Evolutionary conservation across 2,113 vertebrate species (phyloP), one percentile per base, ranked within the genome.

Genomic region (Vanacampus margaritifer): DNA sequence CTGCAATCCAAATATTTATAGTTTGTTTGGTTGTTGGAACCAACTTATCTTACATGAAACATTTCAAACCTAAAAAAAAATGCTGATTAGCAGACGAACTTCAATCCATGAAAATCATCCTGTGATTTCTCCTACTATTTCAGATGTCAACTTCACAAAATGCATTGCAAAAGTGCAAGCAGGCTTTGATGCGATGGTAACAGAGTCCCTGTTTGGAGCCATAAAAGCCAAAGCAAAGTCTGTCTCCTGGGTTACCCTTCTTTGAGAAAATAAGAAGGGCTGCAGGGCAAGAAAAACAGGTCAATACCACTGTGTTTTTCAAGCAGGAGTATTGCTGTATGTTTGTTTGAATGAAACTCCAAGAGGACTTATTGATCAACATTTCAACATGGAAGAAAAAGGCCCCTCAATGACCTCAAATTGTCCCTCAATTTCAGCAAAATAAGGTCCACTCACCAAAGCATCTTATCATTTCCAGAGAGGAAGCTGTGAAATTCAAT

Each of bases 291-390:
- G 78, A 88, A 88, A 87, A 91, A 84, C 75, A 78, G 89, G 87
- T 90, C 89, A 92, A 91, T 91, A 89, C 82, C 76, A 74, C 73
- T 70, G 78, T 78, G 76, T 82, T 87, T 89, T 86, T 87, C 81
- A 86, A 80, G 78, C 80, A 74, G 71, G 85, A 84, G 87, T 88
- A 86, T 87, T 84, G 84, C 87, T 78, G 74, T 78, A 84, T 87
- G 81, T 86, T 82, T 89, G 88, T 86, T 87, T 87, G 85, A 88
- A 85, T 86, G 88, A 89, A 81, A 82, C 75, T 79, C 89, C 73
- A 74, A 68, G 80, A 81, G 68, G 87, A 64, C 69, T 69, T 87
- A 92, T 90, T 87, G 89, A 91, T 90, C 86, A 85, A 67, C 86
- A 79, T 82, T 84, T 80, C 77, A 81, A 70, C 74, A 81, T 68